Conservation (phyloP, 1,140 invertebrate genomes). For the Schlechtendalia chinensis region DNA sequence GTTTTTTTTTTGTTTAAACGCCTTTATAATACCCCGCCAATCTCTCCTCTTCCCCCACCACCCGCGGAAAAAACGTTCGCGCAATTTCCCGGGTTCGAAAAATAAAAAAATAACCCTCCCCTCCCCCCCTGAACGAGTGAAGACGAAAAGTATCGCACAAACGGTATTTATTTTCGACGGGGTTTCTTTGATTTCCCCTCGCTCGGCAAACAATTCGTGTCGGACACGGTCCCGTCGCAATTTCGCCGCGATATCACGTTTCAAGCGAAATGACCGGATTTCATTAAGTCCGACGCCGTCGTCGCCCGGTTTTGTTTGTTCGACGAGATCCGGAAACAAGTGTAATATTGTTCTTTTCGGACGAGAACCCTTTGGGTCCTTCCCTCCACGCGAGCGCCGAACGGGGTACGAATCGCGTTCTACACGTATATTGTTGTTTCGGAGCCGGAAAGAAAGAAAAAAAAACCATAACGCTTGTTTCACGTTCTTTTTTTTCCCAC, state of each 20-base stretch:
- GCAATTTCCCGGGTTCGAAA: slow-evolving; percentile 35
- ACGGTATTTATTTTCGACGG: slow-evolving; percentile 20
- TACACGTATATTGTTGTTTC: too few relatives aligned
- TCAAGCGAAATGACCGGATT: slow-evolving; percentile 45
- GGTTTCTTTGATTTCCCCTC: slow-evolving; percentile 32
- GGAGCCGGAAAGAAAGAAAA: too few relatives aligned
- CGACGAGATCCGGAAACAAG: slow-evolving; percentile 6
- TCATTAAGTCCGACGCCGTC: slow-evolving; percentile 14
- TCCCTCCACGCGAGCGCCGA: too few relatives aligned
- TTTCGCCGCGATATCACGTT: not conserved
- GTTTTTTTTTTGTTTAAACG: not conserved
- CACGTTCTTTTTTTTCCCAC: too few relatives aligned
- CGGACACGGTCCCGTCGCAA: not conserved
- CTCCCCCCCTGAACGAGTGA: too few relatives aligned
- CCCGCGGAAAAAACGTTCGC: not conserved
- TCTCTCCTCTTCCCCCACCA: not conserved
- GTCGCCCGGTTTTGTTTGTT: slow-evolving; percentile 3
- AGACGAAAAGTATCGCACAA: not conserved
- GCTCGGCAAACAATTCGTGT: not conserved
- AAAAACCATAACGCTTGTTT: too few relatives aligned
- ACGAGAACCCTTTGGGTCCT: not conserved
- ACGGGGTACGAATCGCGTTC: not conserved
- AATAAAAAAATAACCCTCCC: not conserved
- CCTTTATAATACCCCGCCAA: not conserved
- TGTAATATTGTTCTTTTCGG: not conserved